phyloP scores from a whole-genome alignment of 1,140 invertebrate species.

The Bombus terrestris region DNA sequence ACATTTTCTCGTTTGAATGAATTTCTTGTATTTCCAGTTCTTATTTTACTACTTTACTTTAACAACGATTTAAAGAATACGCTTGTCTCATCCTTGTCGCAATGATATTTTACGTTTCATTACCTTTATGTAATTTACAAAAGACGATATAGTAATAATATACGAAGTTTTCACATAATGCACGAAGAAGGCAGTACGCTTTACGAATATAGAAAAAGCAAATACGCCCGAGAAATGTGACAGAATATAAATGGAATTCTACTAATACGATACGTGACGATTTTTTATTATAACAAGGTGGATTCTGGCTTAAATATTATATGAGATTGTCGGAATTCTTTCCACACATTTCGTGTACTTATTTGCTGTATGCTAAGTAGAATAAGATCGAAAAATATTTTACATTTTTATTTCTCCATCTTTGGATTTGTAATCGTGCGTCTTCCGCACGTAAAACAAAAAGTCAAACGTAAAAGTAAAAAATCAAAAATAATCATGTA shows the following conservation, averaged over 20 bases:
- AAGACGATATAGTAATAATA: background rate
- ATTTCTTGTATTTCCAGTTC: too few relatives aligned
- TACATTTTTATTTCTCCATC: background rate
- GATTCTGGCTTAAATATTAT: background rate
- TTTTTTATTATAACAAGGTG: background rate
- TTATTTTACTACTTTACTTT: too few relatives aligned
- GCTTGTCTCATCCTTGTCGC: too few relatives aligned
- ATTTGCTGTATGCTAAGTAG: background rate
- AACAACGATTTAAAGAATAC: too few relatives aligned
- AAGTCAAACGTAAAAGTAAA: background rate
- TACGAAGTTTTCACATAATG: background rate
- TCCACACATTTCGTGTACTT: background rate
- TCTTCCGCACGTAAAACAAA: background rate
- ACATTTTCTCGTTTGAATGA: too few relatives aligned
- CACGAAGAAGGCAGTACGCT: background rate
- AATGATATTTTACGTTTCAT: too few relatives aligned
- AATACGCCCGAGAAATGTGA: background rate
- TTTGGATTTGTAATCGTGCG: background rate
- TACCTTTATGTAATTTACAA: background rate
- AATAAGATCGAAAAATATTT: background rate
- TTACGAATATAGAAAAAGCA: background rate
- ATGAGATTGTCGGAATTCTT: background rate
- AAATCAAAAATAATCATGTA: background rate
- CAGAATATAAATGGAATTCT: constrained; percentile 16
- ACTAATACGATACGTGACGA: constrained; percentile 10